These are phyloP conservation scores for Stegophylla sp. DNA, from an alignment of 2,888 invertebrate species.

Conservation along the genomic window DNA sequence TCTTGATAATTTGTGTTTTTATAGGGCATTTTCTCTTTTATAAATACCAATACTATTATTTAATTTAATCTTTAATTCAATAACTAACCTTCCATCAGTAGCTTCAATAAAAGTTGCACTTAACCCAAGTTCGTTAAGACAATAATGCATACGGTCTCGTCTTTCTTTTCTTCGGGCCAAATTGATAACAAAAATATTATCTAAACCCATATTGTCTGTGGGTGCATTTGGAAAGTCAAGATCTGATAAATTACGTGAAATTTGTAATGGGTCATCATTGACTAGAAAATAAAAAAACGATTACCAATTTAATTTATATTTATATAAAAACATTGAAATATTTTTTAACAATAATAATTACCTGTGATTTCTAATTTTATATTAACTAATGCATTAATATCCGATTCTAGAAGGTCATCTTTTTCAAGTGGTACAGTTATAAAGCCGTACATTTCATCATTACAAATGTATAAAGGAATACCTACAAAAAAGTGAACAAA, in stretches of 20 bases:
- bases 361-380: constrained; percentile 73
- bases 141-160: constrained; percentile 77
- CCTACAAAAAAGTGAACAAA: constrained; percentile 64
- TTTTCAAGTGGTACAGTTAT: constrained; percentile 81
- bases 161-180: constrained; percentile 82
- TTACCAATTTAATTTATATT: neutral
- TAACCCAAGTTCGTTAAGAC: constrained; percentile 82
- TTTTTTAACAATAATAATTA: neutral
- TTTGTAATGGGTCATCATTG: constrained; percentile 28
- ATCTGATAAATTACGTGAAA: constrained; percentile 45
- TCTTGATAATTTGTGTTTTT: constrained; percentile 11
- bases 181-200: constrained; percentile 91
- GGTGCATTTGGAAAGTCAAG: constrained; percentile 63
- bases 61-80: neutral
- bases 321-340: neutral
- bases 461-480: constrained; percentile 77
- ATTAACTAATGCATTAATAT: constrained; percentile 77
- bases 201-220: constrained; percentile 74
- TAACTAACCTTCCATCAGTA: constrained; percentile 83
- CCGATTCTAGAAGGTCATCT: constrained; percentile 71
- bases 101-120: constrained; percentile 79
- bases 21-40: neutral
- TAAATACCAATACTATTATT: neutral
- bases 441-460: constrained; percentile 82
- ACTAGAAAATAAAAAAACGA: constrained; percentile 36